Evolutionary conservation across 2,113 vertebrate species (phyloP), one percentile per base, ranked within the genome.

Genomic region (Eubucco bourcierii): DNA sequence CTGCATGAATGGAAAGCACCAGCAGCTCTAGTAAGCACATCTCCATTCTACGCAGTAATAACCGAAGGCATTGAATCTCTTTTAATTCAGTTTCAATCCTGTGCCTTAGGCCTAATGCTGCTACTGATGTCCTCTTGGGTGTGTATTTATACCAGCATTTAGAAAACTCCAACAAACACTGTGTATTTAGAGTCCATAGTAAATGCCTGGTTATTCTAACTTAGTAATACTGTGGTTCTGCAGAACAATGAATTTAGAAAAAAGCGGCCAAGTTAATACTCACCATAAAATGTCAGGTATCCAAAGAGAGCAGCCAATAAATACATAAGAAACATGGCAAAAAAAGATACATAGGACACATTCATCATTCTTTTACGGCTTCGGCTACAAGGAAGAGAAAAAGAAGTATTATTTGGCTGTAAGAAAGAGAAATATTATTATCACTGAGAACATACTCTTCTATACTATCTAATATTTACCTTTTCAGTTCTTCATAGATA

Each of bases 271-370:
- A 89, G n/a, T 70, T 15, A 80, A 65, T 87, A 97, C 87, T 99
- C 91, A 99, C 99, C 93, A 37, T 99, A 98, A 97, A 99, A 99
- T 37, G 99, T 99, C 97, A 99, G 97, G 93, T 99, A 99, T 96
- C 99, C 99, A 10, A 99, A 99, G 67, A 99, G 98, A 66, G 99
- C 99, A 55, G 99, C 99, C 96, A 99, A 93, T 85, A 99, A 98
- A 90, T 99, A 99, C 99, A 99, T 99, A 93, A 99, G 93, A 97
- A 99, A 99, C 99, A 99, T 99, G 80, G 98, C 97, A 90, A 99
- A 97, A 94, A 99, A 99, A 61, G 99, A 99, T 31, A 99, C 98
- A 23, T 99, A 99, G 90, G 99, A 99, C 46, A 99, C 99, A 4
- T 96, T 98, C 98, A 99, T 99, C 99, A 99, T 99, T 97, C 98